Base-by-base conservation (phyloP, 2,797 vertebrate species). In the Parauchenoglanis punctatus region DNA sequence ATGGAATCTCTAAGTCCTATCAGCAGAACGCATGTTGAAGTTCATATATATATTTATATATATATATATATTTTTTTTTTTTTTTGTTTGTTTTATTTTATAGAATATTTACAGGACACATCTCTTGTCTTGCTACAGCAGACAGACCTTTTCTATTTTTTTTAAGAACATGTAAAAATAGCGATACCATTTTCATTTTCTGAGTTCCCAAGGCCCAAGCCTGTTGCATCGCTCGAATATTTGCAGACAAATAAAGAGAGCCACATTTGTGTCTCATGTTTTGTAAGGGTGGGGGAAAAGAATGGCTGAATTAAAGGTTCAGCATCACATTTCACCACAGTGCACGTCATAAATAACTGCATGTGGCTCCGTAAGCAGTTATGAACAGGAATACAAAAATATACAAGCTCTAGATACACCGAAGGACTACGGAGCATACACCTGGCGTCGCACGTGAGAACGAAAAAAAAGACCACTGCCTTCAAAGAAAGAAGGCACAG, bases 41-140 rank as follows among this genome's bases (percentile, higher is more conserved):
- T 65, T 25, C 28, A 44, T 58, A 61, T 73, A 31, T 67, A 40
- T 76, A 67, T 90, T 35, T 65, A 35, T 89, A 49, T 46, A 70
- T 65, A 70, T 65, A 23, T 80, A 78, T 8, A 61, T 40, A 1
- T 40, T 40, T 40, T 40, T 3, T 40, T 40, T 3, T 40, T 40
- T 40, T 0, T 40, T 40, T 40, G 40, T 40, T 40, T 40, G 40
- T 8, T 81, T 82, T 44, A 17, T 85, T 85, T 63, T 56, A 46
- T 58, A 68, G 72, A 63, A 44, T 88, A 88, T 88, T 82, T 88
- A 88, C 87, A 88, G 44, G 58, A 81, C 46, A 31, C 46, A 75
- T 31, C 68, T 58, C 10, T 87, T 83, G 93, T 95, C 94, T 95
- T 94, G 94, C 92, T 96, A 97, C 95, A 95, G 94, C 96, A 97